These are phyloP conservation scores for Sebastes flavidus DNA, from an alignment of 2,797 vertebrate species.

Conservation along the genomic window DNA sequence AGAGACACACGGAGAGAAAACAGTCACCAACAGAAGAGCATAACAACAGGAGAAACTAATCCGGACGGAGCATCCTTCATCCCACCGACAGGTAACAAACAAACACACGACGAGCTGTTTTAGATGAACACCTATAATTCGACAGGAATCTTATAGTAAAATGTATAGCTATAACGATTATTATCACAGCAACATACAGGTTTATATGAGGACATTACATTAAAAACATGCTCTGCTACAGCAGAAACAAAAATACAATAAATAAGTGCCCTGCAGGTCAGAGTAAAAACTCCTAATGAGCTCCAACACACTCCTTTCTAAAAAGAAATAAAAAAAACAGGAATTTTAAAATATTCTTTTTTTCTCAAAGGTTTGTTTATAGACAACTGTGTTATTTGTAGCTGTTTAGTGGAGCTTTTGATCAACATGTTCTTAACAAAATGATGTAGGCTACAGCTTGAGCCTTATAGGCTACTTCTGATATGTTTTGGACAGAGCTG, in stretches of 20 bases:
- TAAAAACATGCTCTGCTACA: not conserved
- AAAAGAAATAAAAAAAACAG: too few species aligned
- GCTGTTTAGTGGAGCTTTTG: not conserved
- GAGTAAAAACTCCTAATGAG: constrained; percentile 5
- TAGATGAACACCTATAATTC: not conserved
- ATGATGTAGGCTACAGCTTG: not conserved
- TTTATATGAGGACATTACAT: not conserved
- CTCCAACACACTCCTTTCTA: not conserved
- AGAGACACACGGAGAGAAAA: constrained; percentile 7
- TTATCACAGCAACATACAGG: not conserved
- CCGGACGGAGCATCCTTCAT: constrained; percentile 34
- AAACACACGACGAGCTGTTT: not conserved
- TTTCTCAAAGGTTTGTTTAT: not conserved
- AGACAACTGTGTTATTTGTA: not conserved
- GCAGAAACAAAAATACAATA: not conserved
- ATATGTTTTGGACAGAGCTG: not conserved
- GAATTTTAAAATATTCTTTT: not conserved
- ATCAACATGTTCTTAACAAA: not conserved
- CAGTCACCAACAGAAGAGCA: not conserved
- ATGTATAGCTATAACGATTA: not conserved
- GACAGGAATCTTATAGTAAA: not conserved
- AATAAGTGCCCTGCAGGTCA: not conserved
- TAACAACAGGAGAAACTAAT: not conserved
- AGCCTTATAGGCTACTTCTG: not conserved
- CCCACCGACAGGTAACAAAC: constrained; percentile 49